A percentile compares a stretch with the other conserved stretches of the same genome.
Conservation (phyloP, 2,888 invertebrate genomes). For the Heteromyza rotundicornis region DNA sequence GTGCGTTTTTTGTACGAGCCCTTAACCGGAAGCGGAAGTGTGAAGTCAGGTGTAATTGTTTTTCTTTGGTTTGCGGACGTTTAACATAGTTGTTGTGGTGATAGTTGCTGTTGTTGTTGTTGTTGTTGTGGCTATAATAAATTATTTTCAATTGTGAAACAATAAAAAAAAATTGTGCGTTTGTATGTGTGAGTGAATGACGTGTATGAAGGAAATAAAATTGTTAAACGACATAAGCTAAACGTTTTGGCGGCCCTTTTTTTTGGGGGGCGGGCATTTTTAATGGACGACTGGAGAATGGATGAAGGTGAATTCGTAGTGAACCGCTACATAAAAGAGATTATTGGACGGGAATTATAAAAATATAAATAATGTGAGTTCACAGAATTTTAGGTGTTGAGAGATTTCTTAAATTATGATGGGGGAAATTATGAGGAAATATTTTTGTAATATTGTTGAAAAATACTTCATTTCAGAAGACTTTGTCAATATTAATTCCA, state of each 20-base stretch:
- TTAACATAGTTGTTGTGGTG: conserved; percentile 16
- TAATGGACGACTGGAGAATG: neutral
- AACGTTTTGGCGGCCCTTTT: no score
- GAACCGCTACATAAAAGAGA: neutral
- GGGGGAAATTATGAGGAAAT: no score
- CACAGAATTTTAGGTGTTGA: no score
- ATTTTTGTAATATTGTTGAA: no score
- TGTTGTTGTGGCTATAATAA: conserved; percentile 1
- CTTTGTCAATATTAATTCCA: no score
- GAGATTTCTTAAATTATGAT: no score
- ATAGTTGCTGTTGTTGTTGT: neutral
- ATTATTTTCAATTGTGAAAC: neutral
- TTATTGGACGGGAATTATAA: no score
- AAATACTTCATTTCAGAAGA: no score
- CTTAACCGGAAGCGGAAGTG: conserved; percentile 50
- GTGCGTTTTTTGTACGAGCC: conserved; percentile 36
- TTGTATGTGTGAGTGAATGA: neutral
- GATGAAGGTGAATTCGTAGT: neutral
- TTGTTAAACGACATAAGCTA: no score
- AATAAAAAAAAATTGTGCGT: neutral
- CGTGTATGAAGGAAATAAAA: conserved; percentile 4
- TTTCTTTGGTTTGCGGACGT: no score
- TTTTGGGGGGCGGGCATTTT: neutral
- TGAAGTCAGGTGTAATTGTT: conserved; percentile 54
- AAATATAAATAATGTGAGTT: no score